A percentile compares a stretch with the other conserved stretches of the same genome.
Conservation (phyloP, 2,888 invertebrate species). For the Sacculina carcini region DNA sequence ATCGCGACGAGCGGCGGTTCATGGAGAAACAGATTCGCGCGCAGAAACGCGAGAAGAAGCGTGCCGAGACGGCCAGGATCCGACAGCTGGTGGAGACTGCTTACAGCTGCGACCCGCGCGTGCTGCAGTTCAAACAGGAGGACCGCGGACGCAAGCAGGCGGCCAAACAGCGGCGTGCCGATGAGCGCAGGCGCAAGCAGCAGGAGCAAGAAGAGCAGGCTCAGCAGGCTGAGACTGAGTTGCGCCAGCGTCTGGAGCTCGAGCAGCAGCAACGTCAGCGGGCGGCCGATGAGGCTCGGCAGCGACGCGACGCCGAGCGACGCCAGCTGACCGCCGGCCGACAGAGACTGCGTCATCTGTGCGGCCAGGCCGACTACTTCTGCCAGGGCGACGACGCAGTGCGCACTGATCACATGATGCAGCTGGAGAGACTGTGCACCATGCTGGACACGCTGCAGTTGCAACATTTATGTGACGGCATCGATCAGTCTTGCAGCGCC, state of each 20-base stretch:
- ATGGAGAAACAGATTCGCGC: constrained; percentile 95
- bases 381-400: constrained; percentile 38
- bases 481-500: constrained; percentile 32
- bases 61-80: constrained; percentile 85
- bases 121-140: constrained; percentile 62
- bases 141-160: constrained; percentile 73
- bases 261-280: constrained; percentile 54
- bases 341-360: constrained; percentile 9
- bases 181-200: constrained; percentile 44
- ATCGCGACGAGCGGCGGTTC: constrained; percentile 80
- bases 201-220: constrained; percentile 44
- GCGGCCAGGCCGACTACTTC: constrained; percentile 14
- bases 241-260: constrained; percentile 38
- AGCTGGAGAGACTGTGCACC: constrained; percentile 76
- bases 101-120: constrained; percentile 77
- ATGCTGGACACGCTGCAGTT: constrained; percentile 27
- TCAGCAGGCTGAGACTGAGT: constrained; percentile 35
- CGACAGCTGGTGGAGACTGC: constrained; percentile 74
- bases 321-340: constrained; percentile 51
- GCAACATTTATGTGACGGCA: constrained; percentile 47
- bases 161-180: constrained; percentile 51
- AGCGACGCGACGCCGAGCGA: constrained; percentile 59
- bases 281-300: constrained; percentile 48
- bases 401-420: constrained; percentile 54
- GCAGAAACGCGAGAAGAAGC: constrained; percentile 70